Conservation (phyloP, 2,113 vertebrate genomes). For the Ifrita kowaldi region DNA sequence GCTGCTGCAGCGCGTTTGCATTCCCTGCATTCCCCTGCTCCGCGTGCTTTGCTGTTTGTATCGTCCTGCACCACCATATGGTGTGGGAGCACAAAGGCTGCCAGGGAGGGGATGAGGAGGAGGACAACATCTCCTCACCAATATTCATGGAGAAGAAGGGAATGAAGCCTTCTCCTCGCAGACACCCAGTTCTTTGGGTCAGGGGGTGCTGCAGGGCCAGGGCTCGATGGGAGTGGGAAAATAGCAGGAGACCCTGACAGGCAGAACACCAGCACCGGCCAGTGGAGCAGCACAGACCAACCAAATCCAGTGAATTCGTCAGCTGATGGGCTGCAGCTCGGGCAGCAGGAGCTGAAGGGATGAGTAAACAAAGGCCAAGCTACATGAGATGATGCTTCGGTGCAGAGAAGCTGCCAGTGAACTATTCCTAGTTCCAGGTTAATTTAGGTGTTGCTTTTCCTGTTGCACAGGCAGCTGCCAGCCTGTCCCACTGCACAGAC, state of each 20-base stretch:
- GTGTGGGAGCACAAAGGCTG: neutral
- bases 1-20: neutral
- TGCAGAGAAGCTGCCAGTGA: neutral
- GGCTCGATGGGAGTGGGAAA: fast-evolving
- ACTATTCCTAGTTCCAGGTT: neutral
- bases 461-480: neutral
- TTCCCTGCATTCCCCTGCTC: neutral
- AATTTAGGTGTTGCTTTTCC: neutral
- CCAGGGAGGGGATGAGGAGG: neutral
- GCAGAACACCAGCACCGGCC: neutral
- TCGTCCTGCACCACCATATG: neutral
- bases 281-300: neutral
- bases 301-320: neutral
- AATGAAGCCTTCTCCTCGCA: neutral
- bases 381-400: neutral
- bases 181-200: neutral
- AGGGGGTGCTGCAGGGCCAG: fast-evolving
- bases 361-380: neutral
- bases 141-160: neutral
- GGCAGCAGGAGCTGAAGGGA: neutral
- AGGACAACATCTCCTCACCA: neutral
- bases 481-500: neutral
- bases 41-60: neutral
- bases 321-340: neutral
- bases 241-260: fast-evolving